Evolutionary conservation across 2,888 invertebrate genomes (phyloP).

Genomic region (Epirrita christyi): DNA sequence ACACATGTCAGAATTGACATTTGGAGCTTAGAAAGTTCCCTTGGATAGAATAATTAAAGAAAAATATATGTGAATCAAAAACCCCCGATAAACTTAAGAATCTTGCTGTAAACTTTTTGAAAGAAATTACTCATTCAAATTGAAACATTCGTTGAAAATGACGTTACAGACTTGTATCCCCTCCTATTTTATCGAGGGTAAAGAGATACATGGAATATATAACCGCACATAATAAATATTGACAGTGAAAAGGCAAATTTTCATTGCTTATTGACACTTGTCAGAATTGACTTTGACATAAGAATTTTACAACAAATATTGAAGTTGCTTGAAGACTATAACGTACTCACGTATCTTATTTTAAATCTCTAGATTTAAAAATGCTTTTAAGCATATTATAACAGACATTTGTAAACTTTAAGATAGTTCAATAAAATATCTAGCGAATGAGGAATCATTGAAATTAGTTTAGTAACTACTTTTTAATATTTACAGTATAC

Average conservation of each 20-base stretch:
- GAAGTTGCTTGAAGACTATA: not conserved
- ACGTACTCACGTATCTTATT: no score
- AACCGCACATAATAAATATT: conserved; percentile 11
- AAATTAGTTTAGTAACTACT: conserved; percentile 20
- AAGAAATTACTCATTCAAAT: conserved; percentile 4
- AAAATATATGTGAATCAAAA: not conserved
- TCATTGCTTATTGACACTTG: conserved; percentile 25
- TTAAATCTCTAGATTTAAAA: not conserved
- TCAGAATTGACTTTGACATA: conserved; percentile 24
- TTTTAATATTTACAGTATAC: conserved; percentile 38
- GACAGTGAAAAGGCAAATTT: conserved; percentile 20
- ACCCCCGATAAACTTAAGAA: not conserved
- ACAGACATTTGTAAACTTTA: conserved; percentile 17
- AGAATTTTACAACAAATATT: not conserved
- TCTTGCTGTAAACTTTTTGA: not conserved
- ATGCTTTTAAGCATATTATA: conserved; percentile 17
- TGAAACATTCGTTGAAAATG: conserved; percentile 6
- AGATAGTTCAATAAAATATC: conserved; percentile 19
- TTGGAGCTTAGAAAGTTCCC: not conserved
- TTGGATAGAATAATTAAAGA: not conserved
- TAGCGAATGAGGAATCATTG: conserved; percentile 26
- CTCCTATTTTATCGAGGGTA: not conserved
- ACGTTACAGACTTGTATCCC: not conserved
- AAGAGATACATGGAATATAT: not conserved
- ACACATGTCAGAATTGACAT: conserved; percentile 26